These are phyloP conservation scores for Acanthochromis polyacanthus DNA, from an alignment of 2,113 vertebrate species.

Conservation along the genomic window DNA sequence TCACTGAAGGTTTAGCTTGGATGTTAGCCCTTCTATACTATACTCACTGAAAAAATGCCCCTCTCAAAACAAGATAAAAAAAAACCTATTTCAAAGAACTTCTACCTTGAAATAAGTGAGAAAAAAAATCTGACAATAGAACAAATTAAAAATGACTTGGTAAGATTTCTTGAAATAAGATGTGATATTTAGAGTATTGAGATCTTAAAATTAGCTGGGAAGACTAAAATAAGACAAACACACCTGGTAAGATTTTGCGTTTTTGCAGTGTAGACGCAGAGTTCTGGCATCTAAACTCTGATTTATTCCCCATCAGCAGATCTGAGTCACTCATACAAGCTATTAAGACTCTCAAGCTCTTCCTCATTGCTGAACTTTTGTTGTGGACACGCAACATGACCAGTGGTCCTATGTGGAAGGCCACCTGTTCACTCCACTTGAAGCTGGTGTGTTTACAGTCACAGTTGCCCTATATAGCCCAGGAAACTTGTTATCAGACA, in stretches of 20 bases:
- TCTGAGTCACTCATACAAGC: neutral
- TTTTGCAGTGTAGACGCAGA: too few relatives aligned
- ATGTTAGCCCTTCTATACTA: neutral
- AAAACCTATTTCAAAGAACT: too few relatives aligned
- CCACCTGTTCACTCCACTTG: slow-evolving; percentile 73
- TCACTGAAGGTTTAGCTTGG: slow-evolving; percentile 1
- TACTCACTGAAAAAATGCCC: too few relatives aligned
- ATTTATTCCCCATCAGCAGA: slow-evolving; percentile 3
- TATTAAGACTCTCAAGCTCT: slow-evolving; percentile 26
- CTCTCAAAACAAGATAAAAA: too few relatives aligned
- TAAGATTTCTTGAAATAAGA: too few relatives aligned
- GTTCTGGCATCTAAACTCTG: slow-evolving; percentile 1
- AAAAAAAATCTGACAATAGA: too few relatives aligned
- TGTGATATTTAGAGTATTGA: too few relatives aligned
- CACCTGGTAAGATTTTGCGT: too few relatives aligned
- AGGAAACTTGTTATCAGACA: slow-evolving; percentile 63
- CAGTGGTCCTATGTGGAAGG: slow-evolving; percentile 39
- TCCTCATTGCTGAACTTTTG: slow-evolving; percentile 39
- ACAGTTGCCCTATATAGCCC: slow-evolving; percentile 46
- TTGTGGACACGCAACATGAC: slow-evolving; percentile 38
- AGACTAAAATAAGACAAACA: too few relatives aligned
- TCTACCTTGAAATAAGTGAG: too few relatives aligned
- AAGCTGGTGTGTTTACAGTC: slow-evolving; percentile 61
- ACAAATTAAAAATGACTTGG: too few relatives aligned
- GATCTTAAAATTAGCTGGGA: too few relatives aligned